phyloP scores from a whole-genome alignment of 2,113 vertebrate species.

The Neodontobutis hainanensis region DNA sequence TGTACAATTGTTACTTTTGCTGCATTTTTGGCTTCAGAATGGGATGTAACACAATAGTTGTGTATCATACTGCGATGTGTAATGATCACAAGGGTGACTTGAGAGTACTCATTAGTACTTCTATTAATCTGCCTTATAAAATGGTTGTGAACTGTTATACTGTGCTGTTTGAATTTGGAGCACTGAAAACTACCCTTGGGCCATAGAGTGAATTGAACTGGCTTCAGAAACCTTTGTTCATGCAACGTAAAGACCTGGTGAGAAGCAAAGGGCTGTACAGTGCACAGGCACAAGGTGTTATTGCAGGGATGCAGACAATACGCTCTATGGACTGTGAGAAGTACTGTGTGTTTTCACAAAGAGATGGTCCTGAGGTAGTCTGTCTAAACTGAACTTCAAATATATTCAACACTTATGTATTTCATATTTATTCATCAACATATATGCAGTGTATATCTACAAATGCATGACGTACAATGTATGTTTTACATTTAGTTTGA shows the following conservation, averaged over 20 bases:
- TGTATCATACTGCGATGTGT: conserved; percentile 51
- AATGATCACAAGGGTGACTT: conserved; percentile 38
- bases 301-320: conserved; percentile 53
- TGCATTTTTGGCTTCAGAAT: conserved; percentile 29
- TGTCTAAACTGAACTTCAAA: conserved; percentile 46
- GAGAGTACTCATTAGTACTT: conserved; percentile 43
- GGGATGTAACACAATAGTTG: conserved; percentile 65
- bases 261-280: conserved; percentile 48
- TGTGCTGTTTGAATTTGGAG: conserved; percentile 73
- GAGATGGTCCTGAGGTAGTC: background rate
- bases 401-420: conserved; percentile 63
- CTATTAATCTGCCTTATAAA: conserved; percentile 73
- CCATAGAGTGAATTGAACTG: conserved; percentile 29
- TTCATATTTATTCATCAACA: conserved; percentile 57
- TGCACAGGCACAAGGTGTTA: conserved; percentile 38
- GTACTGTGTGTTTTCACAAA: background rate
- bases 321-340: conserved; percentile 64
- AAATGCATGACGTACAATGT: conserved; percentile 66
- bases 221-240: conserved; percentile 64
- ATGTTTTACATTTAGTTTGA: conserved; percentile 62
- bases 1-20: conserved; percentile 52
- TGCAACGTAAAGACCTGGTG: conserved; percentile 49
- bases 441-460: conserved; percentile 49
- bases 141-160: conserved; percentile 83
- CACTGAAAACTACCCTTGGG: conserved; percentile 36